Evolutionary conservation across 2,888 invertebrate species (phyloP).

Genomic region (Cistogaster globosa): DNA sequence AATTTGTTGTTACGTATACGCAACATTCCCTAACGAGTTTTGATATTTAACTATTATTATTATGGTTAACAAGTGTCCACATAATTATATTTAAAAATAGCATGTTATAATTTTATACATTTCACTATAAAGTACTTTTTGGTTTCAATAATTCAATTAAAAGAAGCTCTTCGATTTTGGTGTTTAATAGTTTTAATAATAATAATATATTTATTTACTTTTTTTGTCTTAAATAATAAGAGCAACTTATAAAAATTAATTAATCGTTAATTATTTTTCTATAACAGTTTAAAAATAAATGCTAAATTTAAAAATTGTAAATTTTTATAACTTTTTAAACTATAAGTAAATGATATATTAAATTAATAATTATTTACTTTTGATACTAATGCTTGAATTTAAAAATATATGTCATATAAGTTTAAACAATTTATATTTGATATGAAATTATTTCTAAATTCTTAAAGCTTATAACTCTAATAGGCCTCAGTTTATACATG

Average conservation of each 20-base stretch:
- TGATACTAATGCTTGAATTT: background rate
- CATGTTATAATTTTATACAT: conserved; percentile 24
- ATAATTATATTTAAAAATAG: background rate
- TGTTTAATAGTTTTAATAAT: conserved; percentile 48
- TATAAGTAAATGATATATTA: background rate
- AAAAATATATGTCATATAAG: background rate
- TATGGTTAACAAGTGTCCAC: background rate
- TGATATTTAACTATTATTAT: background rate
- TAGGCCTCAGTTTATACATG: conserved; percentile 73
- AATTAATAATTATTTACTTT: background rate
- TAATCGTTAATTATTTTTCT: too few species aligned
- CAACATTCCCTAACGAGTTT: too few species aligned
- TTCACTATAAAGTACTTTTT: background rate
- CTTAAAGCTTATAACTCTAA: conserved; percentile 67
- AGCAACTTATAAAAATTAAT: too few species aligned
- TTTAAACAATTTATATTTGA: background rate
- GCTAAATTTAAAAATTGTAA: background rate
- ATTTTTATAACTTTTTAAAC: too few species aligned
- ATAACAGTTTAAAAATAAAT: too few species aligned
- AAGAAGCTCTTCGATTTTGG: conserved; percentile 81
- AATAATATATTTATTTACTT: conserved; percentile 41
- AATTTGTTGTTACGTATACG: too few species aligned
- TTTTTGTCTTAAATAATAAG: background rate
- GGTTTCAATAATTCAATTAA: conserved; percentile 63
- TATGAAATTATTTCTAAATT: conserved; percentile 1